Conservation (phyloP, 2,888 invertebrate species). For the Thymelicus sylvestris region DNA sequence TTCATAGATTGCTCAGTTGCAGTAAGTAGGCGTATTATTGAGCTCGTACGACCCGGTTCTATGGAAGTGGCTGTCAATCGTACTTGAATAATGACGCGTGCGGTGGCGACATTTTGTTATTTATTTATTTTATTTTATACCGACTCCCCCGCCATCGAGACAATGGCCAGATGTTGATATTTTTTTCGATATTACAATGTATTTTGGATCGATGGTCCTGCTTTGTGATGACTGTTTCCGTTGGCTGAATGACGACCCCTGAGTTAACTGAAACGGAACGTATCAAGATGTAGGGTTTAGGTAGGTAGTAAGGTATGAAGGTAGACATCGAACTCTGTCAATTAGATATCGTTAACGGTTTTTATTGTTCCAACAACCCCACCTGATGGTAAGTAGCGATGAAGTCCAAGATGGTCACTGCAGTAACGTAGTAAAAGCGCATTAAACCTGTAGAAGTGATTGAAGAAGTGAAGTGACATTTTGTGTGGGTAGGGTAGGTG, state of each 20-base stretch:
- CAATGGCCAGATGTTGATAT: conserved; percentile 83
- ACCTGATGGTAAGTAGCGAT: no score
- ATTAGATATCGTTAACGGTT: not conserved
- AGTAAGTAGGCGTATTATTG: conserved; percentile 83
- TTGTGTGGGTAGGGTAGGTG: no score
- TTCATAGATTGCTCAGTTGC: conserved; percentile 57
- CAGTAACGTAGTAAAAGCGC: no score
- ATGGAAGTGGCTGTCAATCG: conserved; percentile 83
- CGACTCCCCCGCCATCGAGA: conserved; percentile 74
- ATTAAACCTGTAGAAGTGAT: no score
- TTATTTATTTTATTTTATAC: conserved; percentile 73
- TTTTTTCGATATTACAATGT: conserved; percentile 78
- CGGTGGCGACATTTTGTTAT: conserved; percentile 80
- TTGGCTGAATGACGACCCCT: conserved; percentile 51
- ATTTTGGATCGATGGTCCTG: conserved; percentile 70
- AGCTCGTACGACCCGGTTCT: conserved; percentile 51
- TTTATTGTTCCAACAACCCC: no score
- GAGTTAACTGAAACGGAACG: conserved; percentile 28
- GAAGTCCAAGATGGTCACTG: no score
- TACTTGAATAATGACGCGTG: conserved; percentile 82
- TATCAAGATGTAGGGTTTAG: conserved; percentile 23
- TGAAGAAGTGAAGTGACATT: no score
- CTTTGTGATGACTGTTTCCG: conserved; percentile 71
- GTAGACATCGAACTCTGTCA: not conserved
- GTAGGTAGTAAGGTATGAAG: conserved; percentile 3